Evolutionary conservation across 1,140 invertebrate genomes (phyloP).

Genomic region (Brevipalpus yothersi): DNA sequence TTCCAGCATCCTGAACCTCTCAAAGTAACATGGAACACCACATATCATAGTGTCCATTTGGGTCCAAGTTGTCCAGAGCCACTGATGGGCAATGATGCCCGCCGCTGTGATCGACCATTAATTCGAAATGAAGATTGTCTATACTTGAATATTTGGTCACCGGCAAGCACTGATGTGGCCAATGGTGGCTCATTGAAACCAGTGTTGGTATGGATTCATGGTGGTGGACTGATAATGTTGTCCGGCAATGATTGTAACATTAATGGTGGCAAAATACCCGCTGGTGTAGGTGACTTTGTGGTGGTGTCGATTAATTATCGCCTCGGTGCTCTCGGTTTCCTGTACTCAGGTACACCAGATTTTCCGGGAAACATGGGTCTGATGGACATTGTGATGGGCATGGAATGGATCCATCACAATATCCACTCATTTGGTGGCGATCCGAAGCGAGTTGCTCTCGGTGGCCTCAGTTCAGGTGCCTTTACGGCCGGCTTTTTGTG

Average conservation of each 20-base stretch:
- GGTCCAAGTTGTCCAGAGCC: constrained; percentile 19
- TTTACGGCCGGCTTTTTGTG: neutral
- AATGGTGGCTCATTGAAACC: neutral
- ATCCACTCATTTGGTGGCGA: neutral
- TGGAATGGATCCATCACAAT: neutral
- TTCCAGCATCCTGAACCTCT: constrained; percentile 9
- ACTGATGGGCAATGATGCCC: neutral
- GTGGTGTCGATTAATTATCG: neutral
- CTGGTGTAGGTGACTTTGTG: neutral
- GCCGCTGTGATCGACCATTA: too few relatives aligned
- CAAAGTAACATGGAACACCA: constrained; percentile 42
- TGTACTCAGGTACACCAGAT: neutral
- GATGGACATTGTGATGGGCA: neutral
- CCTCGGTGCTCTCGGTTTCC: neutral
- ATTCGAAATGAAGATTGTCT: constrained; percentile 57
- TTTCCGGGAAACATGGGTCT: neutral
- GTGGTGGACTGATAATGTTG: neutral
- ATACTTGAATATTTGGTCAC: constrained; percentile 68
- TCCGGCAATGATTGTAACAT: neutral
- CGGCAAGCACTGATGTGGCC: neutral
- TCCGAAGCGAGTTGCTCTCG: neutral
- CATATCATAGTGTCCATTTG: constrained; percentile 28
- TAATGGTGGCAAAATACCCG: neutral
- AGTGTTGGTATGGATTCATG: neutral
- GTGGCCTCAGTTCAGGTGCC: neutral